Conservation (phyloP, 2,888 invertebrate species). For the Rhagium mordax region DNA sequence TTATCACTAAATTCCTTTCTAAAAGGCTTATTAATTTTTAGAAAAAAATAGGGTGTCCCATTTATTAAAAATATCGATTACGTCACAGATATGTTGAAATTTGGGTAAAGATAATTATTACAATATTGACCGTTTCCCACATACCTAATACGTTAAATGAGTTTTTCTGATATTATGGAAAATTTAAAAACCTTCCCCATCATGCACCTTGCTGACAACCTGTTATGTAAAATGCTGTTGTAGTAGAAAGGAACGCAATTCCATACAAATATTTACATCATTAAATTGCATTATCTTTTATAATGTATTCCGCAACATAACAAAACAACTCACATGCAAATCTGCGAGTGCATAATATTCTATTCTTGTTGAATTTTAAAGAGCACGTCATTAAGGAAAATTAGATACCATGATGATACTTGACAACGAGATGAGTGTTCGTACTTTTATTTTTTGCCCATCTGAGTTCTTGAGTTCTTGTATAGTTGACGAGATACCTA, state of each 20-base stretch:
- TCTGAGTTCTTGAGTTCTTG: constrained; percentile 14
- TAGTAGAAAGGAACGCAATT: not conserved
- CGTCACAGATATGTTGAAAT: too few relatives aligned
- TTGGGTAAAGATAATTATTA: too few relatives aligned
- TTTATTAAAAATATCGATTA: too few relatives aligned
- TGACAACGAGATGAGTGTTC: constrained; percentile 7
- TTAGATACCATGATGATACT: constrained; percentile 30
- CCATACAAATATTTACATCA: constrained; percentile 19
- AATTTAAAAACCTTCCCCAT: not conserved
- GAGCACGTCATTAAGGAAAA: constrained; percentile 17
- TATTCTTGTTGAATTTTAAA: not conserved
- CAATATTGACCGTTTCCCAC: too few relatives aligned
- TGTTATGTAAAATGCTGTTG: constrained; percentile 3
- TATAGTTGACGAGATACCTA: constrained; percentile 27
- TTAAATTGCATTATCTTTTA: constrained; percentile 2
- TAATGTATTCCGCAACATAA: constrained; percentile 21
- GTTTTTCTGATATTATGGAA: too few relatives aligned
- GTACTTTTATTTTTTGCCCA: constrained; percentile 23
- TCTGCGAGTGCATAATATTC: constrained; percentile 10
- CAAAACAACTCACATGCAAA: constrained; percentile 8
- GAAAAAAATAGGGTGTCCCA: too few relatives aligned
- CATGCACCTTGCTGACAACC: not conserved
- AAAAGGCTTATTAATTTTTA: too few relatives aligned
- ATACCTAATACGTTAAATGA: too few relatives aligned
- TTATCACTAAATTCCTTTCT: too few relatives aligned